phyloP scores from a whole-genome alignment of 1,140 invertebrate genomes.

The Caenorhabditis inopinata region DNA sequence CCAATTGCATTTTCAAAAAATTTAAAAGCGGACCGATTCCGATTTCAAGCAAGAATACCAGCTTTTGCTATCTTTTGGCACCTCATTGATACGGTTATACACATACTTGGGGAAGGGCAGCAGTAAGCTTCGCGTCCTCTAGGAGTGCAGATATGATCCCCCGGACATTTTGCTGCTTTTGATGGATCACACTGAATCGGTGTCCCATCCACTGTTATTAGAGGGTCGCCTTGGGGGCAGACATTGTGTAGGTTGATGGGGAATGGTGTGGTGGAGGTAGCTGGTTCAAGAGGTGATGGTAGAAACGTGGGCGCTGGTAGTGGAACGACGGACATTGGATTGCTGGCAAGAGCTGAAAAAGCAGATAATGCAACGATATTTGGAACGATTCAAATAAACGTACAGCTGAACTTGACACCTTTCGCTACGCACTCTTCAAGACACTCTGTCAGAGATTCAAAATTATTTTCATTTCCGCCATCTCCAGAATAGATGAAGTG shows the following conservation, averaged over 20 bases:
- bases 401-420: slow-evolving; percentile 41
- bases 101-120: slow-evolving; percentile 38
- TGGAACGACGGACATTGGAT: background rate
- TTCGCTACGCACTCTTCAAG: slow-evolving; percentile 38
- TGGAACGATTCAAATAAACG: background rate
- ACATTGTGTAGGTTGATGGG: background rate
- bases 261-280: background rate
- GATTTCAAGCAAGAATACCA: no score
- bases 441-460: slow-evolving; percentile 40
- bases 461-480: slow-evolving; percentile 51
- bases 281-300: background rate
- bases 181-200: slow-evolving; percentile 21
- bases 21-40: no score
- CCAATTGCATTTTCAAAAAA: no score
- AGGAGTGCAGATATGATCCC: slow-evolving; percentile 25
- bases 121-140: slow-evolving; percentile 20
- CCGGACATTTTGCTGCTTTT: slow-evolving; percentile 20
- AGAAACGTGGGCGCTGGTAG: background rate
- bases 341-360: slow-evolving; percentile 36
- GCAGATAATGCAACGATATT: no score
- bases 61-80: no score
- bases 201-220: background rate
- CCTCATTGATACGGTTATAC: no score
- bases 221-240: slow-evolving; percentile 37
- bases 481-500: slow-evolving; percentile 50